Base-by-base conservation (phyloP, 2,888 invertebrate genomes). In the Kuschelorhynchus macadamiae region DNA sequence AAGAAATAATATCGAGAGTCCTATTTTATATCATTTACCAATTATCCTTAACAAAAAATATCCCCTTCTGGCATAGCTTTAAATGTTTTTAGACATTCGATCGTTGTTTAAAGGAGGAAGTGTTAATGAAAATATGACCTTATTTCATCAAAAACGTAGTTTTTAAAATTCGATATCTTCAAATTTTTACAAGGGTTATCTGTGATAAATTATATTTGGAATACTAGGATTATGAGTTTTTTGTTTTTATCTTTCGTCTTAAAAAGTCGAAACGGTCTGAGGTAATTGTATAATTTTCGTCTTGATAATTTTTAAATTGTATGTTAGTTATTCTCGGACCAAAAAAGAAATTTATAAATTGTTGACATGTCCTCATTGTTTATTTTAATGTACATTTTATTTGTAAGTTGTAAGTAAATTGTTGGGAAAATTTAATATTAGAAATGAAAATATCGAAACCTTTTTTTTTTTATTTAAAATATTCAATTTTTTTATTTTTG, bases 161-260 rank as follows among this genome's bases (percentile, higher is more conserved):
- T 64, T 60, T 50, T 44, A 63, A 74, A 74, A 71, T 69, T 72
- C 70, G 57, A 69, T 36, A 16, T 56, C 42, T 72, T 59, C 62
- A 52, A 75, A 76, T 71, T 74, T 75, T 73, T 74, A 76, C 75
- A 78, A 79, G 74, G 39, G 75, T 76, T 77, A 72, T 78, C 80
- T 80, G 80, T 80, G 80, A 80, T 80, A 80, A 79, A 78, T 77
- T 78, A 76, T 76, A 74, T 78, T 79, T 78, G 76, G 76, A 77
- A 75, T 72, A 76, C 71, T 75, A 75, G 71, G 69, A 66, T 72
- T 75, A 72, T 74, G 32, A 46, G 52, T 59, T 65, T 66, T 20
- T 50, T 42, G 21, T 60, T 50, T 59, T 42, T 17, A 42, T 50
- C 20, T 41, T 60, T 17, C 49, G 11, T 42, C 18, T 39, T 50